Conservation (phyloP, 2,797 vertebrate species). For the Chlorospingus semifuscus region DNA sequence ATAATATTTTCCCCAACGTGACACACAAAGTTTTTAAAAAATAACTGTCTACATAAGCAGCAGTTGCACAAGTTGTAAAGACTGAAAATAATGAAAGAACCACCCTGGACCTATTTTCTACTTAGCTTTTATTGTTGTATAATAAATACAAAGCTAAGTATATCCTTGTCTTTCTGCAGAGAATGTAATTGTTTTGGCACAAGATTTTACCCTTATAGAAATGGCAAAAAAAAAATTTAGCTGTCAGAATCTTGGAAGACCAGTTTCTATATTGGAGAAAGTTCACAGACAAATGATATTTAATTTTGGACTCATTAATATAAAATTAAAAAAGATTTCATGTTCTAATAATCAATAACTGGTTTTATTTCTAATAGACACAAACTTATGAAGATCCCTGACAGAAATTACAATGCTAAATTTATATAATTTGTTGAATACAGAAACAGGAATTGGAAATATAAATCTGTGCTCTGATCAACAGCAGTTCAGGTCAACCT, state of each 20-base stretch:
- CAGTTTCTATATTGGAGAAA: neutral
- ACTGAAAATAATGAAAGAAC: neutral
- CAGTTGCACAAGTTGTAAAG: neutral
- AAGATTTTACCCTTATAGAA: neutral
- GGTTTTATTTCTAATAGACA: neutral
- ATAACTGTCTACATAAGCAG: neutral
- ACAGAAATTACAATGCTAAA: neutral
- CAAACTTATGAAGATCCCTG: neutral
- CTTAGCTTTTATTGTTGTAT: neutral
- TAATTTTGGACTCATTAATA: neutral
- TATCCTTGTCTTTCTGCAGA: neutral
- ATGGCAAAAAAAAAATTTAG: neutral
- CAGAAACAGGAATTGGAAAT: neutral
- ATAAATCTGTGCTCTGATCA: neutral
- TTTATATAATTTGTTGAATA: neutral
- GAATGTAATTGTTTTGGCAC: neutral
- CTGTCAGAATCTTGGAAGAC: neutral
- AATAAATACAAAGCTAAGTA: neutral
- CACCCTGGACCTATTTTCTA: neutral
- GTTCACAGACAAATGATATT: neutral
- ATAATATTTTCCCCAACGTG: neutral
- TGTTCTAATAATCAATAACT: neutral
- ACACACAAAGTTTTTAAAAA: neutral
- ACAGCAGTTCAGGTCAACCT: neutral
- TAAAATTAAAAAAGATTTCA: neutral